Conservation (phyloP, 2,797 vertebrate species). For the Sparidentex hasta region DNA sequence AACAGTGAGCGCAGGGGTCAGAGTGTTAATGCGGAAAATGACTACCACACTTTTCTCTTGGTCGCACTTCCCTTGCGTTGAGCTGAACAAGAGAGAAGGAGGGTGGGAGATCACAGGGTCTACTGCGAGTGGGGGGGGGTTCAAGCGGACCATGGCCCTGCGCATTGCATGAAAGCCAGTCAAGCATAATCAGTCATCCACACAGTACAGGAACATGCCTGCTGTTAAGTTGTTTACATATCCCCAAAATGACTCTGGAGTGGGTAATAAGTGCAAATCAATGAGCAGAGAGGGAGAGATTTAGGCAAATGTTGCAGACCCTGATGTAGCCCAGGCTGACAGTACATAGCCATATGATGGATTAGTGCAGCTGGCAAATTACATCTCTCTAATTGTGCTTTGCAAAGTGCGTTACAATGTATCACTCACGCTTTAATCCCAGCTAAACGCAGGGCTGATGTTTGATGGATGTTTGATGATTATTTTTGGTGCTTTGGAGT, state of each 20-base stretch:
- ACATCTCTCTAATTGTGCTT: slow-evolving; percentile 68
- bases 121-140: not conserved
- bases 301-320: slow-evolving; percentile 54
- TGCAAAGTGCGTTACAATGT: slow-evolving; percentile 47
- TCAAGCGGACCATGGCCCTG: slow-evolving; percentile 26
- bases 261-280: slow-evolving; percentile 82
- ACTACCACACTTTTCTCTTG: slow-evolving; percentile 67
- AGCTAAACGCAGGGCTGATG: slow-evolving; percentile 33
- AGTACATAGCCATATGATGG: slow-evolving; percentile 70
- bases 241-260: slow-evolving; percentile 83
- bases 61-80: slow-evolving; percentile 32
- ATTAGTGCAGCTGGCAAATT: slow-evolving; percentile 77
- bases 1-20: slow-evolving; percentile 58
- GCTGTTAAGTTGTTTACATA: slow-evolving; percentile 84
- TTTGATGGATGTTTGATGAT: slow-evolving; percentile 5
- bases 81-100: slow-evolving; percentile 2
- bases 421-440: slow-evolving; percentile 55
- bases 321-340: slow-evolving; percentile 77
- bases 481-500: not conserved
- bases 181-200: slow-evolving; percentile 83
- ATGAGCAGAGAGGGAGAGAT: slow-evolving; percentile 73
- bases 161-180: slow-evolving; percentile 64
- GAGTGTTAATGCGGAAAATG: slow-evolving; percentile 74
- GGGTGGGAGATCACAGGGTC: slow-evolving; percentile 1
- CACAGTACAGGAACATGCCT: slow-evolving; percentile 76